Percentiles rank a stretch among this genome's conserved stretches.
These are phyloP conservation scores for Mimumesa dahlbomi DNA, from an alignment of 2,888 invertebrate species.

Conservation along the genomic window DNA sequence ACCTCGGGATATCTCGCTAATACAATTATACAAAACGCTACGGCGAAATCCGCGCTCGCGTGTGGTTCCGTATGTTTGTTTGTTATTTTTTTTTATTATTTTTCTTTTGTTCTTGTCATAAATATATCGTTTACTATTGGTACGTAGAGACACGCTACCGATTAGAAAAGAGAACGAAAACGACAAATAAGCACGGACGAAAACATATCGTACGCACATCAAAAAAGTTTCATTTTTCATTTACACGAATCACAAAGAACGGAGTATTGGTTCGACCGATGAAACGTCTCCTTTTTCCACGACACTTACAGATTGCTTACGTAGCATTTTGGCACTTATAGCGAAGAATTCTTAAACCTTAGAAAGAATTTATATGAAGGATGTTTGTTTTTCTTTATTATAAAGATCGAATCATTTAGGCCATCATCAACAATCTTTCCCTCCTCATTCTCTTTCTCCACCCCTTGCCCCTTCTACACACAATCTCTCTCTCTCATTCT, in stretches of 20 bases:
- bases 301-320: constrained; percentile 50
- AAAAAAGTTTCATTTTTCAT: constrained; percentile 37
- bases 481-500: no score
- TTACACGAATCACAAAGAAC: constrained; percentile 52
- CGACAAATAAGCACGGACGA: constrained; percentile 35
- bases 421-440: constrained; percentile 29
- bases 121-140: constrained; percentile 33
- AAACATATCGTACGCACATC: constrained; percentile 52
- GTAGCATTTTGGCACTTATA: constrained; percentile 64
- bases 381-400: constrained; percentile 2
- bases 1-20: constrained; percentile 56
- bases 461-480: background rate
- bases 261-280: constrained; percentile 49
- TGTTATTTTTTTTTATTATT: constrained; percentile 14
- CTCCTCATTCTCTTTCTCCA: constrained; percentile 1
- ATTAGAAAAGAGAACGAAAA: constrained; percentile 47
- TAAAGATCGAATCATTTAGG: constrained; percentile 35
- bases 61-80: constrained; percentile 10
- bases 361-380: constrained; percentile 8
- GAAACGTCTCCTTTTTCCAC: constrained; percentile 12
- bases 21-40: constrained; percentile 70
- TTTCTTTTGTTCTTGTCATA: constrained; percentile 20
- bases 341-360: constrained; percentile 37
- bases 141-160: constrained; percentile 36
- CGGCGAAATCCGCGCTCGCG: constrained; percentile 20